Percentiles rank a stretch among this genome's conserved stretches.
Conservation (phyloP, 2,797 vertebrate genomes). For the Gymnopithys bicolor region DNA sequence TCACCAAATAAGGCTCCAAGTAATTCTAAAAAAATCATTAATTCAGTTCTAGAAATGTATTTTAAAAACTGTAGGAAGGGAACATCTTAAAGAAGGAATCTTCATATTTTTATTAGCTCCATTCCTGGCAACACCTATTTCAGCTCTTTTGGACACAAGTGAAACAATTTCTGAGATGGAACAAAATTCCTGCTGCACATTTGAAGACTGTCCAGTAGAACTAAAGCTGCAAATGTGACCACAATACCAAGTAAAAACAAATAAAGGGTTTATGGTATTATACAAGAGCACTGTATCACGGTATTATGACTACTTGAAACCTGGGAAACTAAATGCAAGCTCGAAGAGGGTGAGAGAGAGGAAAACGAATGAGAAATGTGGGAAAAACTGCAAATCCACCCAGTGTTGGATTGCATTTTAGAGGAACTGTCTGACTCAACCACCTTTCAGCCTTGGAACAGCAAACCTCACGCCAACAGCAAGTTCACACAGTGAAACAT, state of each 20-base stretch:
- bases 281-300: neutral
- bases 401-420: neutral
- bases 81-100: neutral
- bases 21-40: neutral
- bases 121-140: neutral
- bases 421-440: neutral
- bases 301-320: neutral
- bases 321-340: neutral
- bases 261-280: neutral
- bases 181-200: neutral
- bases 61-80: neutral
- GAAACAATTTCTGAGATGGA: neutral
- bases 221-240: neutral
- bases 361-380: neutral
- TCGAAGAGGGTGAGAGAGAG: neutral
- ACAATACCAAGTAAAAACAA: neutral
- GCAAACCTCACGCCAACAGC: neutral
- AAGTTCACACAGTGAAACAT: neutral
- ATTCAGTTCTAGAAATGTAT: neutral
- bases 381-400: slow-evolving; percentile 6
- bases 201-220: neutral
- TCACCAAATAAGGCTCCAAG: neutral
- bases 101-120: neutral
- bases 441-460: neutral
- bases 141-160: neutral